phyloP scores from a whole-genome alignment of 2,113 vertebrate genomes.

The Grammomys dolichurus region DNA sequence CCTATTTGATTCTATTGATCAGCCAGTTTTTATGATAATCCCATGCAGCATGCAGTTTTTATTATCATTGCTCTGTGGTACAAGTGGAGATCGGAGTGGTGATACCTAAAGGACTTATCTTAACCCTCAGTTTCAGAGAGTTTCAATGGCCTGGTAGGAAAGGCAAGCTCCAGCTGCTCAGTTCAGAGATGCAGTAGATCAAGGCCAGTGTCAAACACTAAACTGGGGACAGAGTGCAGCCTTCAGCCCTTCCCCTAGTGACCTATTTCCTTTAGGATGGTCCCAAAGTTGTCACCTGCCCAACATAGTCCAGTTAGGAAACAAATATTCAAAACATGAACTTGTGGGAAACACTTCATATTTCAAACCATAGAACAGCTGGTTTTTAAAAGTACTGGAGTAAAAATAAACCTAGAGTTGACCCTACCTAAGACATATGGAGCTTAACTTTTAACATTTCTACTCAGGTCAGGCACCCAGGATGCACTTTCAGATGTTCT shows the following conservation, averaged over 20 bases:
- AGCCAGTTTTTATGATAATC: too few relatives aligned
- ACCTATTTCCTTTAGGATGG: background rate
- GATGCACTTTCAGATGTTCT: background rate
- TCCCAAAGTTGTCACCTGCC: background rate
- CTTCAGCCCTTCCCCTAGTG: background rate
- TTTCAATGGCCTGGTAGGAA: background rate
- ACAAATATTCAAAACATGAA: background rate
- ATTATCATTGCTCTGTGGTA: too few relatives aligned
- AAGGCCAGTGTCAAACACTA: background rate
- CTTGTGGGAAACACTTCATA: background rate
- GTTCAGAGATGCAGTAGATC: background rate
- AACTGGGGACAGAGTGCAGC: too few relatives aligned
- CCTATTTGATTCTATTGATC: too few relatives aligned
- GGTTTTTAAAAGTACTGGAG: background rate
- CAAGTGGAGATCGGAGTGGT: too few relatives aligned
- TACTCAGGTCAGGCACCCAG: background rate
- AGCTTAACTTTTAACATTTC: background rate
- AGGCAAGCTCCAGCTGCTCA: background rate
- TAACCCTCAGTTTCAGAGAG: background rate
- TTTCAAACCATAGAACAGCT: background rate
- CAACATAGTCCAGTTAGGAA: background rate
- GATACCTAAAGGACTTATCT: background rate
- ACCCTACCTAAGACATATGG: background rate
- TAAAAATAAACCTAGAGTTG: background rate
- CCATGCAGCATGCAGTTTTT: too few relatives aligned